Conservation (phyloP, 2,797 vertebrate species). For the Pipistrellus kuhlii region DNA sequence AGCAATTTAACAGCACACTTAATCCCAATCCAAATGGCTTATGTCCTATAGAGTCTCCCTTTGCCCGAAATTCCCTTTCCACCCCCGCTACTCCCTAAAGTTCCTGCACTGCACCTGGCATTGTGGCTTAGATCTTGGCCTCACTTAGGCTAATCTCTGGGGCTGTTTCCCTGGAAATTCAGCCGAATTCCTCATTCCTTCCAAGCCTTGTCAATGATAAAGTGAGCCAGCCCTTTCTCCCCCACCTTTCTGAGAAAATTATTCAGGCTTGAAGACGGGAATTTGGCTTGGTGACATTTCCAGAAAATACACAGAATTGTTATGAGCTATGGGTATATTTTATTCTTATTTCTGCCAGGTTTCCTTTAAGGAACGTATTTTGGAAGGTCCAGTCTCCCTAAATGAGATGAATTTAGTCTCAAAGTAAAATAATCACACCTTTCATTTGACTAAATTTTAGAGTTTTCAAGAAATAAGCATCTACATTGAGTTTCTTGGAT, state of each 20-base stretch:
- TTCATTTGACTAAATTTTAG: slow-evolving; percentile 43
- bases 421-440: slow-evolving; percentile 46
- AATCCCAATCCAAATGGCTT: background rate
- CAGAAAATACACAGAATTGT: background rate
- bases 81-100: background rate
- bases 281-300: slow-evolving; percentile 33
- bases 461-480: background rate
- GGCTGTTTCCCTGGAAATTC: slow-evolving; percentile 47
- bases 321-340: background rate
- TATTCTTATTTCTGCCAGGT: background rate
- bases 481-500: slow-evolving; percentile 34
- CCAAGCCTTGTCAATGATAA: background rate
- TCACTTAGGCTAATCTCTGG: slow-evolving; percentile 1
- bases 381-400: background rate
- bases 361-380: slow-evolving; percentile 58
- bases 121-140: background rate
- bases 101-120: background rate
- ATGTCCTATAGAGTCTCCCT: background rate
- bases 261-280: background rate
- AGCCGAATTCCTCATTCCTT: background rate
- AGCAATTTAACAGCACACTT: background rate
- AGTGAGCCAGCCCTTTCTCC: background rate
- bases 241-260: slow-evolving; percentile 52
- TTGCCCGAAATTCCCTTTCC: background rate
- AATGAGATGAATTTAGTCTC: slow-evolving; percentile 53